Conservation (phyloP, 2,797 vertebrate species). For the Avahi laniger region DNA sequence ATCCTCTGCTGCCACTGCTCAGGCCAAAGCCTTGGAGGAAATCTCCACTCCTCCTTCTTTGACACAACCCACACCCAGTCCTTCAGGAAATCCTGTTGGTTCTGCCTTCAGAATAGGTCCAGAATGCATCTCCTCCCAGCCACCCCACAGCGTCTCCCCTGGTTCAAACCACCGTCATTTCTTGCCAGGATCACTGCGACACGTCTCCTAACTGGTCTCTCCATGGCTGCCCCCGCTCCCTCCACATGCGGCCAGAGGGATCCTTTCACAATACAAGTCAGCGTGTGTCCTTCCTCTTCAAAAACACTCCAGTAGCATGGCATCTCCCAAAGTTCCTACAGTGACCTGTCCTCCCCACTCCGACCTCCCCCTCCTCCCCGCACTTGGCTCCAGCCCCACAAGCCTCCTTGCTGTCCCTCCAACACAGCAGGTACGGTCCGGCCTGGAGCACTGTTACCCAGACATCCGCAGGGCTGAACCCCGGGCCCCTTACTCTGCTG, state of each 20-base stretch:
- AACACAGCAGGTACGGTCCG: no score
- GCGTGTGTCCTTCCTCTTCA: background rate
- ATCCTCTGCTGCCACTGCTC: background rate
- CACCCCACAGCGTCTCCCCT: background rate
- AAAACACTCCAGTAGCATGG: background rate
- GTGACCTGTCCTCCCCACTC: no score
- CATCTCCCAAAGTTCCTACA: background rate
- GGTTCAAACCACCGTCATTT: background rate
- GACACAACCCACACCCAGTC: background rate
- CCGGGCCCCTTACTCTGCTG: background rate
- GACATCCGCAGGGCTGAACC: background rate
- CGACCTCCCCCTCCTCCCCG: background rate
- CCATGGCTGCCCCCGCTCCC: background rate
- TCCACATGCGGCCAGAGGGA: background rate
- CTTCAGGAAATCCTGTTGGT: constrained; percentile 25
- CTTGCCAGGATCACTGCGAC: background rate
- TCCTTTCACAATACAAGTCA: background rate
- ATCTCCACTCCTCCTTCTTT: background rate
- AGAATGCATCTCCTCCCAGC: background rate
- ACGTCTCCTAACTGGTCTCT: background rate
- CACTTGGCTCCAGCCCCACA: background rate
- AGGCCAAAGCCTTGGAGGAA: background rate
- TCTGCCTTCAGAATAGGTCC: constrained; percentile 51
- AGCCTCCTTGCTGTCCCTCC: background rate
- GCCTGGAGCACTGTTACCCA: background rate